A percentile compares a stretch with the other conserved stretches of the same genome.
phyloP scores from a whole-genome alignment of 2,113 vertebrate species.

The Callipepla californica region DNA sequence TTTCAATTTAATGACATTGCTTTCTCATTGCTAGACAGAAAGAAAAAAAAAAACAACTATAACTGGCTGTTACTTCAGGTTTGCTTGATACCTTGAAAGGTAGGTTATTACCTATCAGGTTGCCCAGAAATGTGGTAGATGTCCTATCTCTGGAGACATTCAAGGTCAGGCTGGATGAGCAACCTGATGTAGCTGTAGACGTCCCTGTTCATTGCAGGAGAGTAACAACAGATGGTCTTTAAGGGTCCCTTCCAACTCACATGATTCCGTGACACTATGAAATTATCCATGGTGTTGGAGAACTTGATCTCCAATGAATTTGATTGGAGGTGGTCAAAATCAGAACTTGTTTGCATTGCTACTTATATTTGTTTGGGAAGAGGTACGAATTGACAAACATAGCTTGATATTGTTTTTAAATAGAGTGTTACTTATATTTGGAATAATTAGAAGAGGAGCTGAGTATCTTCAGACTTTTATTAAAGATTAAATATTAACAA shows the following conservation, averaged over 20 bases:
- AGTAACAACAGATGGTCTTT: too few relatives aligned
- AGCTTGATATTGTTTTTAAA: not conserved
- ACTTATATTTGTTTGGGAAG: not conserved
- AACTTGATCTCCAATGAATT: too few relatives aligned
- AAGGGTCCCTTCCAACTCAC: too few relatives aligned
- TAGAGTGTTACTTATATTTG: not conserved
- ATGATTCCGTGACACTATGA: too few relatives aligned
- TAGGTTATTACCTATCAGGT: not conserved
- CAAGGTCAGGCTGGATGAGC: too few relatives aligned
- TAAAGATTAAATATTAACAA: not conserved
- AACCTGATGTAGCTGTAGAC: too few relatives aligned
- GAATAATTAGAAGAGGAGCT: not conserved
- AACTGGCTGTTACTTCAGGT: not conserved
- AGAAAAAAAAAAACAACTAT: too few relatives aligned
- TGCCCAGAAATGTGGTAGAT: too few relatives aligned
- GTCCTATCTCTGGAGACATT: too few relatives aligned
- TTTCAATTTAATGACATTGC: not conserved
- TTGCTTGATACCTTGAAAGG: not conserved
- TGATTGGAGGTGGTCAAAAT: not conserved
- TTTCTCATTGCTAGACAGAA: not conserved
- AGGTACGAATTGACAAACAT: not conserved
- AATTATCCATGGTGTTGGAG: too few relatives aligned
- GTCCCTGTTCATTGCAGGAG: too few relatives aligned
- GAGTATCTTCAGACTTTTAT: not conserved
- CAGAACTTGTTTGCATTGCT: not conserved